These are phyloP conservation scores for Sclerodermus sp. DNA, from an alignment of 2,888 invertebrate species.

Conservation along the genomic window DNA sequence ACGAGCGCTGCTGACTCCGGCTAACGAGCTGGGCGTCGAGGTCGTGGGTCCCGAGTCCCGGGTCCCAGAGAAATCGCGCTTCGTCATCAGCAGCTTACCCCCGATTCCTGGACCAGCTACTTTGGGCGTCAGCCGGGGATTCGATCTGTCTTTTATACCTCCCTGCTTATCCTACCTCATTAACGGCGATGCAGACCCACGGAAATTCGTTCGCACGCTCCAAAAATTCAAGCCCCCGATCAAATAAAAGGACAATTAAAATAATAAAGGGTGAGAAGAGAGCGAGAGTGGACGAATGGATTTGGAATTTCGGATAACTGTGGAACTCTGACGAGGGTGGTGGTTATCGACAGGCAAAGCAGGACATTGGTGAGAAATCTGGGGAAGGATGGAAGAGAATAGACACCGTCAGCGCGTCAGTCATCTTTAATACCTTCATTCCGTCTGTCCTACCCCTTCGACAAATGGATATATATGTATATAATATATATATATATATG, in stretches of 20 bases:
- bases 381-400: slow-evolving; percentile 29
- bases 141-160: slow-evolving; percentile 14
- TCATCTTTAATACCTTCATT: slow-evolving; percentile 52
- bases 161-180: slow-evolving; percentile 1
- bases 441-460: slow-evolving; percentile 32
- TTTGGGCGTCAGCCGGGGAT: slow-evolving; percentile 9
- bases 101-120: no score
- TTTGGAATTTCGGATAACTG: neutral
- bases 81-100: slow-evolving; percentile 54
- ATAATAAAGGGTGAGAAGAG: neutral
- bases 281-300: slow-evolving; percentile 1
- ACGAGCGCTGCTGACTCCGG: slow-evolving; percentile 57
- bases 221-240: slow-evolving; percentile 8
- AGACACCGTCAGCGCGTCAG: slow-evolving; percentile 50
- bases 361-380: slow-evolving; percentile 24
- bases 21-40: slow-evolving; percentile 56
- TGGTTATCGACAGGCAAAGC: neutral
- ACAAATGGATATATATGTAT: neutral
- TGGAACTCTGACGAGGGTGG: neutral
- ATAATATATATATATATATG: slow-evolving; percentile 19
- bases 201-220: no score
- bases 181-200: no score
- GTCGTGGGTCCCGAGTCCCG: slow-evolving; percentile 46
- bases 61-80: slow-evolving; percentile 43
- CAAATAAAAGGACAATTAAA: slow-evolving; percentile 4